Base-by-base conservation (phyloP, 2,888 invertebrate genomes). In the Drosophila birchii region DNA sequence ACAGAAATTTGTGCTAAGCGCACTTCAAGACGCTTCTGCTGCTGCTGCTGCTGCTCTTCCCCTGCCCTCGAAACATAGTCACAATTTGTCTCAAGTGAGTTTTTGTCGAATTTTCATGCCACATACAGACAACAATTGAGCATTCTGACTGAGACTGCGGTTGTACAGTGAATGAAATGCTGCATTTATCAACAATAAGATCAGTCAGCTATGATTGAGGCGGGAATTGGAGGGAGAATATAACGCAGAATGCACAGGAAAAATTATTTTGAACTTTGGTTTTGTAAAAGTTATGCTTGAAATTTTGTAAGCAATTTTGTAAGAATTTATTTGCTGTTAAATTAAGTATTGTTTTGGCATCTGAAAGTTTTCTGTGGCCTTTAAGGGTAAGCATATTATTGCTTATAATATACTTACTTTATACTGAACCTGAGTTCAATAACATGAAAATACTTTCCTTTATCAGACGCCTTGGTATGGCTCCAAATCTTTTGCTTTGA, bases 51-150 rank as follows among this genome's bases (percentile, higher is more conserved):
- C n/a, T n/a, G 39, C 39, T 41, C 43, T 43, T 14, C 32, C 5
- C 20, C 12, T 9, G 23, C 51, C 18, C 32, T 20, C 0, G 32
- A 80, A 88, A 82, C 75, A 76, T 80, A 90, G 85, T 87, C 86
- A 87, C 88, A 89, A 88, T 85, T 88, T 87, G 88, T 88, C 90
- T 88, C 83, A 83, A 88, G 90, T 82, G 89, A 76, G 79, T 77
- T 88, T 81, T 86, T 89, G 88, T 87, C 88, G 67, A 71, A 81
- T 87, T 89, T 89, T 75, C 76, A 82, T 88, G 83, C 80, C 80
- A 79, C 51, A 71, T 61, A 38, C 69, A 59, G 57, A 41, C 51
- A 74, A 60, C 76, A 54, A 72, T 64, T 78, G 84, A 75, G 73
- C 81, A 80, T 36, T 51, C 51, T 53, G 34, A 11, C 51, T 53